Base-by-base conservation (phyloP, 2,797 vertebrate genomes). In the Girardinus metallicus region DNA sequence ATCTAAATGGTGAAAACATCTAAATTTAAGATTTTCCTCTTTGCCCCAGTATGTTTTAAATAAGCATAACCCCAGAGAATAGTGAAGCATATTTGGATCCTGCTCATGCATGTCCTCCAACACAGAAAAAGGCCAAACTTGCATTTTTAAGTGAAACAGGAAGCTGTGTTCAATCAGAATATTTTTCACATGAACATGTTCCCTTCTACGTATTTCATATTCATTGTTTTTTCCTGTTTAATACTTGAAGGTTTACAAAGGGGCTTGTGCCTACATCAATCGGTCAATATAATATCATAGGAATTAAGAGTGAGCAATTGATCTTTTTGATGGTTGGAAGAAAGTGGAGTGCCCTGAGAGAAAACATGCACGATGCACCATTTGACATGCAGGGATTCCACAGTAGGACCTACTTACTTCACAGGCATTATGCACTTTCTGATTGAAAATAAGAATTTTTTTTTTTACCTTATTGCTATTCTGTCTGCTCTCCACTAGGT, bases 381-480 rank as follows among this genome's bases (percentile, higher is more conserved):
- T 23, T 21, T 23, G 18, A 62, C 31, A 62, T 62, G 31, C 15
- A 18, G 13, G 60, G 60, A 16, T 18, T 18, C 31, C 31, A 62
- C 5, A 18, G 12, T 62, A 34, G 3, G 60, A 18, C 15, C 31
- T 64, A 18, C 16, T 64, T 64, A 9, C 60, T 36, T 5, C 15
- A 34, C 13, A 29, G 18, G 47, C 18, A 18, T 62, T 9, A 34
- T 18, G 2, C n/a, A 73, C 18, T 43, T 73, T 53, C 44, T 70
- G n/a, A 43, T 23, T 12, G 36, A 39, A 39, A 68, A 68, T 12
- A 26, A 12, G 21, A 26, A 41, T 15, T 36, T 34, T 0, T 8
- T 62, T 91, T 76, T 49, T 49, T 49, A 93, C 91, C 75, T 87
- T 93, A 0, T 74, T 85, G 88, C 53, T 91, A 84, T 0, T 74